Evolutionary conservation across 2,888 invertebrate species (phyloP).

Genomic region (Fragum whitleyi): DNA sequence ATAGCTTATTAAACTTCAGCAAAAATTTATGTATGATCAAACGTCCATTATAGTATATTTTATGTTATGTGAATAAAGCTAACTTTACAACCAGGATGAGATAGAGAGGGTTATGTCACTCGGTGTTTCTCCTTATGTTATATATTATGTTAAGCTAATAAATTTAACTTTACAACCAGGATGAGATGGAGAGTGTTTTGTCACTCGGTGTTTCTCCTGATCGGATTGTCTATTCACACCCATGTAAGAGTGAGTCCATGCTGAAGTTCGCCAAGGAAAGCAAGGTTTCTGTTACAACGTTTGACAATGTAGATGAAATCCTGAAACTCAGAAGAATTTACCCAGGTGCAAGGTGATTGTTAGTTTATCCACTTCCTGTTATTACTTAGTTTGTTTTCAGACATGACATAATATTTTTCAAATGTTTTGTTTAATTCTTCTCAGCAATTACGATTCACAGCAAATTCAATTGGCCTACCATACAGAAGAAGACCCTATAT

Average conservation of each 20-base stretch:
- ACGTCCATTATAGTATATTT: no score
- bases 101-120: no score
- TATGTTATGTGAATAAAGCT: no score
- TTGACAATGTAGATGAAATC: slow-evolving; percentile 96
- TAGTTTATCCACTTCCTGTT: no score
- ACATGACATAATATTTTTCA: not conserved
- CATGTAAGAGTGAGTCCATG: slow-evolving; percentile 96
- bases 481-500: no score
- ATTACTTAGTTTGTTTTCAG: not conserved
- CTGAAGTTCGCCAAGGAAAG: slow-evolving; percentile 92
- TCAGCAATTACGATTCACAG: not conserved
- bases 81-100: no score
- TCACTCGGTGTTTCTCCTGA: slow-evolving; percentile 90
- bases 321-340: slow-evolving; percentile 93
- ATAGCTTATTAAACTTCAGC: no score
- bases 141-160: no score
- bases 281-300: slow-evolving; percentile 94
- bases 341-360: slow-evolving; percentile 92
- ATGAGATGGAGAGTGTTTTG: slow-evolving; percentile 93
- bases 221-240: slow-evolving; percentile 97
- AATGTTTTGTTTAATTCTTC: not conserved
- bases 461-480: not conserved
- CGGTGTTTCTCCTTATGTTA: no score
- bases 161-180: slow-evolving; percentile 85
- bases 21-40: no score